Evolutionary conservation across 2,113 vertebrate species (phyloP), one percentile per base, ranked within the genome.

Genomic region (Clupea harengus): DNA sequence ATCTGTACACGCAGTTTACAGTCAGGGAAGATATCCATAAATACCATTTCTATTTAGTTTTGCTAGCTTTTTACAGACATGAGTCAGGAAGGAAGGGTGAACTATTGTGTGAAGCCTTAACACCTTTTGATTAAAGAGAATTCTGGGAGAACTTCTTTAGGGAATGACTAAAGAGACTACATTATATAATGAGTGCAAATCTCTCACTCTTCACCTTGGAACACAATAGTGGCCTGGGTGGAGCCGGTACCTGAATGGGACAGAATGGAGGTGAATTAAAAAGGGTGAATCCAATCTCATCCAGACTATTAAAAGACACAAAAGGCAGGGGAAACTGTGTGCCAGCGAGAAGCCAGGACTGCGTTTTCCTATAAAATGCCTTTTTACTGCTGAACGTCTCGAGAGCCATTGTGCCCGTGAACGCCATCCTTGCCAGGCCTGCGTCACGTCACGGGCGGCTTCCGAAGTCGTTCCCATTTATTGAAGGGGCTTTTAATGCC

Each of bases 241-340:
- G 72, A 78, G 72, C 72, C 25, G 15, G 3, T 17, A 39, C 72
- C 28, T 78, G 72, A 78, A 78, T 78, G 10, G 72, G 15, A 39
- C 28, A 78, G 72, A 6, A 17, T 86, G 82, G 18, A 88, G 90
- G 60, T 87, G 89, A 89, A 90, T 49, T 84, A 84, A 88, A 89
- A 91, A 90, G 91, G 90, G 88, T 89, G 89, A 92, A 92, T 91
- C 88, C 72, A 91, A 92, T 92, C 90, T 92, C 85, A 91, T 92
- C 85, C 90, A 88, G 90, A 78, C 92, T 91, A 92, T 93, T 93
- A 91, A 94, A 93, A 92, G 88, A 91, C 72, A 78, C 72, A 78
- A 78, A 78, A 78, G 72, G 13, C 28, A 11, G 11, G 32, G 32
- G 28, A 17, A 17, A 39, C 72, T 15, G 32, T 39, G 72, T 78